These are phyloP conservation scores for Lomographa bimaculata DNA, from an alignment of 2,888 invertebrate species.

Conservation along the genomic window DNA sequence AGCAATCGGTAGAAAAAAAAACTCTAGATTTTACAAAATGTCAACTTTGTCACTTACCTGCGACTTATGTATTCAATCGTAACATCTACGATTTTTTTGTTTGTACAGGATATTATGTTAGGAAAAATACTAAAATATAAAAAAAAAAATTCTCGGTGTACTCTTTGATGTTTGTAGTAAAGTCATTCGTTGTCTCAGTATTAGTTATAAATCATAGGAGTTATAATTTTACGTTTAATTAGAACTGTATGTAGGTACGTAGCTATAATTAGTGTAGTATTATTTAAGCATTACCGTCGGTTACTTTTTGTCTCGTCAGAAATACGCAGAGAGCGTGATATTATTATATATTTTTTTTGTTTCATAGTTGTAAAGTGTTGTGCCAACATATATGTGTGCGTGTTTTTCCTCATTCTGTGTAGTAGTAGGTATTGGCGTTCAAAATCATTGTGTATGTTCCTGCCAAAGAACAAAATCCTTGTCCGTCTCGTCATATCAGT, in stretches of 20 bases:
- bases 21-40: too few relatives aligned
- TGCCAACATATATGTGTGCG: conserved; percentile 47
- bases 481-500: conserved; percentile 52
- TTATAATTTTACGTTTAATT: conserved; percentile 77
- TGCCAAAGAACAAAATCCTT: conserved; percentile 59
- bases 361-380: conserved; percentile 38
- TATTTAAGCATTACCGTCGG: conserved; percentile 62
- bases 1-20: too few relatives aligned
- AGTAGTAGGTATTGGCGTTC: too few relatives aligned
- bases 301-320: conserved; percentile 54
- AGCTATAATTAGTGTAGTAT: conserved; percentile 57
- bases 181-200: conserved; percentile 68
- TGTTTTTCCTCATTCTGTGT: too few relatives aligned
- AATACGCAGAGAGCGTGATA: conserved; percentile 39
- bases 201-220: conserved; percentile 77
- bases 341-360: conserved; percentile 47
- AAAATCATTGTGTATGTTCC: too few relatives aligned
- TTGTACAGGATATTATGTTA: conserved; percentile 62
- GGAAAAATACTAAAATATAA: conserved; percentile 37
- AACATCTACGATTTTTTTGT: conserved; percentile 55
- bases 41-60: too few relatives aligned
- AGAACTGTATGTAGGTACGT: conserved; percentile 70
- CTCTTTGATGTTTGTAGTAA: conserved; percentile 48
- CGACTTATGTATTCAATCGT: conserved; percentile 35
- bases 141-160: conserved; percentile 49